Conservation (phyloP, 2,888 invertebrate genomes). For the Ophion slaviceki region DNA sequence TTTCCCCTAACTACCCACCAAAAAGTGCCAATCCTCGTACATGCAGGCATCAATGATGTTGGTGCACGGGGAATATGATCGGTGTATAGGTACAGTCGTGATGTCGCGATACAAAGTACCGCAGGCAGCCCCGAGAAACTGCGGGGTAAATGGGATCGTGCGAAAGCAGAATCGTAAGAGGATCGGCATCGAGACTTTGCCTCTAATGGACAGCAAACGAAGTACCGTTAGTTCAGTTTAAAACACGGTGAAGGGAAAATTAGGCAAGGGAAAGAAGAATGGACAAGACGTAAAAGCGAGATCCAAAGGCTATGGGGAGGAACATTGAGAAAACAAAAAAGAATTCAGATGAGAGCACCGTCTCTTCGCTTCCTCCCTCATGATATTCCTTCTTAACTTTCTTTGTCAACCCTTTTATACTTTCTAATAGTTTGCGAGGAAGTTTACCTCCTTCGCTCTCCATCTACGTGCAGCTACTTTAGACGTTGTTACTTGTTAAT, state of each 20-base stretch:
- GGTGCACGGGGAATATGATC: background rate
- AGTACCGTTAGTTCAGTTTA: conserved; percentile 60
- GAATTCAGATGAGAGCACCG: background rate
- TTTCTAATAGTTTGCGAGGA: conserved; percentile 34
- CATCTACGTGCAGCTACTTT: conserved; percentile 33
- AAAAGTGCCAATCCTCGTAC: background rate
- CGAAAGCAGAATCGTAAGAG: conserved; percentile 43
- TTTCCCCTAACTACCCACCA: background rate
- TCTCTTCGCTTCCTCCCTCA: conserved; percentile 6
- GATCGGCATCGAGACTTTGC: conserved; percentile 60
- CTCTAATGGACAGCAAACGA: conserved; percentile 73
- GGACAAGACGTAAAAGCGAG: too few relatives aligned
- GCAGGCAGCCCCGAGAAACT: conserved; percentile 9
- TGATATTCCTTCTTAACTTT: conserved; percentile 16
- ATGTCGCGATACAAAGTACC: background rate
- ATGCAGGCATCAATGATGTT: background rate
- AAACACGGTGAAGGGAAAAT: conserved; percentile 17
- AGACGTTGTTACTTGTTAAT: conserved; percentile 43
- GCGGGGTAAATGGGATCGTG: conserved; percentile 9
- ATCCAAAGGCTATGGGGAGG: conserved; percentile 3
- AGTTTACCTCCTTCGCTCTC: conserved; percentile 40
- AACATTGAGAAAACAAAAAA: background rate
- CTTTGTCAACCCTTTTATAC: conserved; percentile 32
- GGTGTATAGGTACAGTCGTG: background rate
- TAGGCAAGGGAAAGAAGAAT: conserved; percentile 29